Base-by-base conservation (phyloP, 2,888 invertebrate genomes). In the Apeira syringaria region DNA sequence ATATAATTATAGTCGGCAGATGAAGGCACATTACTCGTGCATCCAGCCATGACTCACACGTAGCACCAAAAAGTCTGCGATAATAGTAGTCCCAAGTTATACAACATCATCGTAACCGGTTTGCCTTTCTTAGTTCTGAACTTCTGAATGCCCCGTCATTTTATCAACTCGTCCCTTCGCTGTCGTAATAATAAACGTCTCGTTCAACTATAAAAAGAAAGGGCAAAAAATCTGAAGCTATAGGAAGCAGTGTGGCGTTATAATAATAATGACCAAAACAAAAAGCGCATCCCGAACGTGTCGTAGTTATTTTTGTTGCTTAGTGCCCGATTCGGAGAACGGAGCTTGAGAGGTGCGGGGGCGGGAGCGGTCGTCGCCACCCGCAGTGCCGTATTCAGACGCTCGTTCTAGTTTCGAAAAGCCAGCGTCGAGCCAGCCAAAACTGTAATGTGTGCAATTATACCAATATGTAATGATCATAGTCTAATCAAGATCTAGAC, bases 311-410 rank as follows among this genome's bases (percentile, higher is more conserved):
- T 89, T 87, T 85, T 76, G 85, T 85, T 87, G 80, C 74, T 70
- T 80, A 80, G 80, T 78, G 79, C 79, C 78, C 76, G 78, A 75
- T 88, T 88, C 82, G 79, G 82, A 84, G 88, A 86, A 83, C 72
- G 74, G 74, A 66, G 63, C 69, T 68, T 61, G 74, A 15, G 15
- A 15, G 67, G 71, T 68, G 72, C 59, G 80, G 80, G 78, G 81
- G 84, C 76, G 82, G 81, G 80, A 79, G 74, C 86, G 89, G 88
- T 88, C 88, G 87, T 85, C 88, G 87, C 80, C 88, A 80, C 75
- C 71, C 50, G 47, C 85, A 76, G 88, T 73, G 73, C 64, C 77
- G 85, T 42, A 87, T 64, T 81, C 49, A 34, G 49, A 11, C 5
- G 5, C 25, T 24, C 18, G 33, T 33, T 40, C 47, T 40, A 42